These are phyloP conservation scores for Drosophila yooni DNA, from an alignment of 2,888 invertebrate genomes.

Conservation along the genomic window DNA sequence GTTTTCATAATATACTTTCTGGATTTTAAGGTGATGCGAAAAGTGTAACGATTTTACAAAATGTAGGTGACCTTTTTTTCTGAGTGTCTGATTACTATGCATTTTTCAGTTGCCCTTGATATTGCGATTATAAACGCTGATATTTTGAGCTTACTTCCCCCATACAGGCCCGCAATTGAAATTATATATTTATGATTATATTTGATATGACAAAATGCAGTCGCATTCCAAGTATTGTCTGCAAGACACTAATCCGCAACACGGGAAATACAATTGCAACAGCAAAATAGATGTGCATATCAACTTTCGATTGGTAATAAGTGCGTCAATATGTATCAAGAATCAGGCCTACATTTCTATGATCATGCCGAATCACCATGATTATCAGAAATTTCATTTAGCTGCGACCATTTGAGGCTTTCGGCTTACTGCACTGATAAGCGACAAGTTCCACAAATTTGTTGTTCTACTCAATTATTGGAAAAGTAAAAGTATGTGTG, in stretches of 20 bases:
- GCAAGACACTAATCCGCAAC: neutral
- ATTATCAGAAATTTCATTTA: slow-evolving; percentile 29
- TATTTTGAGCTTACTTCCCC: slow-evolving; percentile 20
- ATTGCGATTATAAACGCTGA: slow-evolving; percentile 1
- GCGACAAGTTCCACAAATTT: slow-evolving; percentile 10
- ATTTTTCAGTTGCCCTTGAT: slow-evolving; percentile 18
- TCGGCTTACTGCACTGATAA: slow-evolving; percentile 45
- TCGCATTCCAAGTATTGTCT: slow-evolving; percentile 4
- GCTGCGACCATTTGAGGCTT: slow-evolving; percentile 5
- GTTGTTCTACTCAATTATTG: slow-evolving; percentile 21
- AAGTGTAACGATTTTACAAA: neutral
- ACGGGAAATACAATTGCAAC: neutral
- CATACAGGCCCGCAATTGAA: neutral
- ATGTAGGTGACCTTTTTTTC: neutral
- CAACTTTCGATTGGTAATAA: slow-evolving; percentile 18
- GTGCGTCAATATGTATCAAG: neutral
- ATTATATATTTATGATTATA: neutral
- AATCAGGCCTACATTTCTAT: slow-evolving; percentile 31
- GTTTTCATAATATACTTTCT: neutral
- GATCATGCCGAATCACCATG: slow-evolving; percentile 40
- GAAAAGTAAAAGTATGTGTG: slow-evolving; percentile 52
- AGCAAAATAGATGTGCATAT: neutral
- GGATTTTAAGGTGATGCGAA: neutral
- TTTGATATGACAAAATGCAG: neutral
- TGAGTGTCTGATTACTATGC: neutral